A percentile compares a stretch with the other conserved stretches of the same genome.
phyloP scores from a whole-genome alignment of 2,888 invertebrate genomes.

The Limnephilus rhombicus region DNA sequence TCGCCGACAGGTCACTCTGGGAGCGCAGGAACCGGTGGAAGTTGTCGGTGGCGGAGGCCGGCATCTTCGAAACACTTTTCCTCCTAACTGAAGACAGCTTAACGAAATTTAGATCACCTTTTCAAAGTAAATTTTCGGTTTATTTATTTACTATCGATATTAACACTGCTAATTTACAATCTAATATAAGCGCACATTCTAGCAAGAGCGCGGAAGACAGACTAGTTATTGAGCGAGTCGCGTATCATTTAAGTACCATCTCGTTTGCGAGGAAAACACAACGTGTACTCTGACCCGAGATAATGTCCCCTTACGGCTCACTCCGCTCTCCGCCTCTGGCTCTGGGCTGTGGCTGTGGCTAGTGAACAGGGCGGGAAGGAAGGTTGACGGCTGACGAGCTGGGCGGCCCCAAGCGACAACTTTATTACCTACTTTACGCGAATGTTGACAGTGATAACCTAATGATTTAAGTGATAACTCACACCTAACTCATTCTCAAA shows the following conservation, averaged over 20 bases:
- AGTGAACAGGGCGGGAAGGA: background rate
- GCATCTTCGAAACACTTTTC: constrained; percentile 75
- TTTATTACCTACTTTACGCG: background rate
- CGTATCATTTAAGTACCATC: constrained; percentile 62
- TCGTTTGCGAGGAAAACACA: constrained; percentile 55
- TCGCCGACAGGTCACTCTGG: constrained; percentile 74
- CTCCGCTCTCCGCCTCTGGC: background rate
- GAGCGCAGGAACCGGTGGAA: constrained; percentile 78
- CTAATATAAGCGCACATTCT: background rate
- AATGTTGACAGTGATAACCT: background rate
- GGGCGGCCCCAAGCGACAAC: background rate
- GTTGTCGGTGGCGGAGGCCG: constrained; percentile 83
- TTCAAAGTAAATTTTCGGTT: background rate
- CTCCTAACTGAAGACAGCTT: background rate
- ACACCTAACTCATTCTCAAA: background rate
- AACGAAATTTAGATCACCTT: constrained; percentile 12
- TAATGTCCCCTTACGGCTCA: constrained; percentile 53
- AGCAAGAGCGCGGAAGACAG: constrained; percentile 40
- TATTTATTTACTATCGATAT: background rate
- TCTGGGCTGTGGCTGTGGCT: background rate
- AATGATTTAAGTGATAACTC: background rate
- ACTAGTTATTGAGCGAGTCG: constrained; percentile 53
- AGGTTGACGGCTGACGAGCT: background rate
- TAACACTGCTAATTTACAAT: constrained; percentile 4
- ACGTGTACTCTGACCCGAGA: constrained; percentile 64